These are phyloP conservation scores for Sinocyclocheilus rhinocerous DNA, from an alignment of 2,113 vertebrate genomes.

Conservation along the genomic window DNA sequence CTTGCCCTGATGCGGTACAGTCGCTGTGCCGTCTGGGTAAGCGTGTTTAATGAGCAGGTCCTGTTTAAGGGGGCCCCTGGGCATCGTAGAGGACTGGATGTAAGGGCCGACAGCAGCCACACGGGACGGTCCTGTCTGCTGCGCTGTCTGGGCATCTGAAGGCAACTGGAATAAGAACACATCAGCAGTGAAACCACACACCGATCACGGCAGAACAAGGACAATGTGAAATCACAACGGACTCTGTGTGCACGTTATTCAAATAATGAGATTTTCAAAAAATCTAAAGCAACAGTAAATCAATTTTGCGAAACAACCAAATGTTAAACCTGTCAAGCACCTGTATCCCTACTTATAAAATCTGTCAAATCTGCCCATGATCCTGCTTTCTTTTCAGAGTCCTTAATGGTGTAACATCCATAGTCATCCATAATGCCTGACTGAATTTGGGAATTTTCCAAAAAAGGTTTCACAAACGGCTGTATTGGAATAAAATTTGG, in stretches of 20 bases:
- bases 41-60: slow-evolving; percentile 89
- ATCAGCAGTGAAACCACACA: not conserved
- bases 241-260: not conserved
- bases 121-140: slow-evolving; percentile 79
- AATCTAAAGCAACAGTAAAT: not conserved
- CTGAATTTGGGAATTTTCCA: not conserved
- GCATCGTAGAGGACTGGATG: slow-evolving; percentile 95
- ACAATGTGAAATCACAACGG: no score
- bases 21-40: slow-evolving; percentile 81
- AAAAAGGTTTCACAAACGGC: not conserved
- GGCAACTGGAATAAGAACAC: slow-evolving; percentile 73
- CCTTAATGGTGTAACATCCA: not conserved
- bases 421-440: not conserved
- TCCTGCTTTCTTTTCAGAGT: not conserved
- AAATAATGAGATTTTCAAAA: not conserved
- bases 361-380: not conserved
- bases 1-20: slow-evolving; percentile 78
- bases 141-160: slow-evolving; percentile 74
- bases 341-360: not conserved
- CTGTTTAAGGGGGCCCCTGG: slow-evolving; percentile 83
- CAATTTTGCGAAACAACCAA: not conserved
- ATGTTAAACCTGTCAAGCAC: not conserved
- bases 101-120: slow-evolving; percentile 97
- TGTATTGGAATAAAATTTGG: not conserved
- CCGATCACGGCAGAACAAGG: not conserved